Base-by-base conservation (phyloP, 1,140 invertebrate species). In the Ips typographus region DNA sequence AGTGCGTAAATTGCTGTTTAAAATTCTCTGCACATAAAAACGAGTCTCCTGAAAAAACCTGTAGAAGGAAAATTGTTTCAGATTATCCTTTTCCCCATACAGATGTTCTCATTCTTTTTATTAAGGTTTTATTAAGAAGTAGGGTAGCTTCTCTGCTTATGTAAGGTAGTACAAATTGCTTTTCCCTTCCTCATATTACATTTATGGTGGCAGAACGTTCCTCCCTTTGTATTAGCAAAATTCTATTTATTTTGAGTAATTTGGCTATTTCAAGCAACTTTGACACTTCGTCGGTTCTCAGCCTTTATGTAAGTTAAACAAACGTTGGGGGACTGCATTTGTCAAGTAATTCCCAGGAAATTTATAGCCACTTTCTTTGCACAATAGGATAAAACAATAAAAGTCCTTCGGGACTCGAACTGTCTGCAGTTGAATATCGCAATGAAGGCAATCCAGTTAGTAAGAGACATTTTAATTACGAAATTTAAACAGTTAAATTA, bases 401-500 rank as follows among this genome's bases (percentile, higher is more conserved):
- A 49, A 6, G 44, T 49, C 44, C 44, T 49, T 49, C 22, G 44
- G 22, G 44, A 49, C 44, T 49, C 6, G 44, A 49, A 49, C 44
- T 49, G 22, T 49, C 22, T 22, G 44, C 6, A 49, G 44, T 22
- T 2, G 44, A 49, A 49, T 49, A 49, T 49, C 44, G 44, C 44
- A 8, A 64, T 64, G 47, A 8, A 64, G 51, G 51, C 62, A 64
- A 62, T 64, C 52, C 8, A 40, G 62, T 40, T 37, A 3, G 42
- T 44, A n/a, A 22, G 42, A 55, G 62, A 64, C 40, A 41, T 64
- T 55, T 52, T 64, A 64, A 64, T 64, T 64, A 64, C 62, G 6
- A 22, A 64, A 64, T 64, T 64, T 64, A 53, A 53, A 64, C 51
- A 64, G 62, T 52, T 53, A 64, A 64, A 64, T 64, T 64, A 64